phyloP scores from a whole-genome alignment of 2,888 invertebrate genomes.

The Eulithis testata region DNA sequence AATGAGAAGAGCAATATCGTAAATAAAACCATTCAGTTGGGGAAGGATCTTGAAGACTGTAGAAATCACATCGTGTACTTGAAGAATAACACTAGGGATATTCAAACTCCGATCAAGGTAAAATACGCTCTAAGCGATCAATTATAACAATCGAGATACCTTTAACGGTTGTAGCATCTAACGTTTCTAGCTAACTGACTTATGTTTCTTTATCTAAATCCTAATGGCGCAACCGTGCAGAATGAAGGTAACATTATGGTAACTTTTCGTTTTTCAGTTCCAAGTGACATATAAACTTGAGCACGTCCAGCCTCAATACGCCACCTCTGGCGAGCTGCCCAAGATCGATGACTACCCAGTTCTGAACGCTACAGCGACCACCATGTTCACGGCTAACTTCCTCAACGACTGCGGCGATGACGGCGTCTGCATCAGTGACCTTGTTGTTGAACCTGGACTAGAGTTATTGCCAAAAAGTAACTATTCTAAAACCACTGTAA shows the following conservation, averaged over 20 bases:
- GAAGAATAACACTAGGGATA: slow-evolving; percentile 94
- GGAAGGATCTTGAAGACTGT: slow-evolving; percentile 87
- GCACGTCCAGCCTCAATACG: slow-evolving; percentile 86
- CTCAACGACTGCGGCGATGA: slow-evolving; percentile 96
- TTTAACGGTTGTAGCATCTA: too few species aligned
- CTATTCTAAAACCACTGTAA: too few species aligned
- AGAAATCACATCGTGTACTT: slow-evolving; percentile 92
- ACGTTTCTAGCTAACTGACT: too few species aligned
- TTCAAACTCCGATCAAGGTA: slow-evolving; percentile 93
- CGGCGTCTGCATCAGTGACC: slow-evolving; percentile 93
- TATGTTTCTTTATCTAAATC: too few species aligned
- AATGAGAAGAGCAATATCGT: slow-evolving; percentile 85
- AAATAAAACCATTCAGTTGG: slow-evolving; percentile 86
- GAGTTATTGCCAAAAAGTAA: slow-evolving; percentile 82
- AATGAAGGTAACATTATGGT: too few species aligned
- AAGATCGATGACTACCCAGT: slow-evolving; percentile 93
- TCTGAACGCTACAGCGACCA: slow-evolving; percentile 93
- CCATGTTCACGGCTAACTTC: slow-evolving; percentile 93
- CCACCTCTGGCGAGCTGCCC: slow-evolving; percentile 84
- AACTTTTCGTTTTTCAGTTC: slow-evolving; percentile 79
- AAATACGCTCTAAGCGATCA: too few species aligned
- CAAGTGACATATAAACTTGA: slow-evolving; percentile 93
- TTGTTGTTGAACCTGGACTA: slow-evolving; percentile 87
- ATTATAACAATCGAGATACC: too few species aligned
- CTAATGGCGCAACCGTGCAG: background rate